Percentiles rank a stretch among this genome's conserved stretches.
Conservation (phyloP, 2,113 vertebrate species). For the Chauna torquata region DNA sequence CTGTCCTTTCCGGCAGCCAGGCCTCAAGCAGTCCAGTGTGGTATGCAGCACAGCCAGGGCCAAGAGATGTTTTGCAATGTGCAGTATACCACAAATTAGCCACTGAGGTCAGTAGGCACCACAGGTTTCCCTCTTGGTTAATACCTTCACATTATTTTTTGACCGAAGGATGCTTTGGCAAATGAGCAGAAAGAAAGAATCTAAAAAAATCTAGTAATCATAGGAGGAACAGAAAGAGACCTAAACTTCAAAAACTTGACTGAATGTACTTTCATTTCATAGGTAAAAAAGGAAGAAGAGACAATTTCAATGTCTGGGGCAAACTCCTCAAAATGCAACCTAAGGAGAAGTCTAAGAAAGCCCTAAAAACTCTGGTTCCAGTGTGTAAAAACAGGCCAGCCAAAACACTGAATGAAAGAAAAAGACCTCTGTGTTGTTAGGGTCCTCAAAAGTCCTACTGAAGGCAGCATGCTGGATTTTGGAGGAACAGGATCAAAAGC, state of each 20-base stretch:
- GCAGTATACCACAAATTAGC: not conserved
- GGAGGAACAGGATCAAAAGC: not conserved
- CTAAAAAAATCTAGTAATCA: not conserved
- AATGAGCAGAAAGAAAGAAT: not conserved
- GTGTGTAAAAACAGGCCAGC: fast-evolving
- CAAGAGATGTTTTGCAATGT: fast-evolving
- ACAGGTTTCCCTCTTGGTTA: not conserved
- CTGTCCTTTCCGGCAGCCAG: not conserved
- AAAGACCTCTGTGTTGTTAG: not conserved
- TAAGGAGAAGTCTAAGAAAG: not conserved
- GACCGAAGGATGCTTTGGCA: not conserved
- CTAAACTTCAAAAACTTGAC: not conserved
- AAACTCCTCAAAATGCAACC: not conserved
- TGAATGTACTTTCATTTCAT: not conserved
- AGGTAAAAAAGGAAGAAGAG: not conserved
- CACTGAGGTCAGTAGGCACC: not conserved
- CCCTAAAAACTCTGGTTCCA: not conserved
- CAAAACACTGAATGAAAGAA: not conserved
- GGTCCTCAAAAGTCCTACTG: not conserved
- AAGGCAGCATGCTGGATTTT: not conserved
- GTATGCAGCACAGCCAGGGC: not conserved
- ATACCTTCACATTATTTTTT: not conserved
- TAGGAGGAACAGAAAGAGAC: not conserved
- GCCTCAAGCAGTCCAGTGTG: not conserved
- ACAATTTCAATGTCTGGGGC: not conserved